Base-by-base conservation (phyloP, 2,113 vertebrate genomes). In the Calidris pygmaea region DNA sequence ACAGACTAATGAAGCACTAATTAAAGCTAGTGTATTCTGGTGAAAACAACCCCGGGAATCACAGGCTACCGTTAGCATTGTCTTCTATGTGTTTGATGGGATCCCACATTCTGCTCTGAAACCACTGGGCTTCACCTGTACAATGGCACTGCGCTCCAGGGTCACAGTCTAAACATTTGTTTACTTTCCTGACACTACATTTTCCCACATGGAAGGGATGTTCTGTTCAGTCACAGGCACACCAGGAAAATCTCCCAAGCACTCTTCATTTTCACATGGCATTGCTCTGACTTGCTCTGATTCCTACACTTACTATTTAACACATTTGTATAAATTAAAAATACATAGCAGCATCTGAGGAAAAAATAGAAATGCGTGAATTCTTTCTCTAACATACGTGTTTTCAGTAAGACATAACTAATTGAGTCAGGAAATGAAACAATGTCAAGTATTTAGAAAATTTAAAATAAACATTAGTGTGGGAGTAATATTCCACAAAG, bases 401-500 rank as follows among this genome's bases (percentile, higher is more conserved):
- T n/a, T 95, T 94, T 79, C 55, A 90, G 4, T 10, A 76, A 66
- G 32, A 70, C 16, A 5, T 19, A 84, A 87, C 27, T 56, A 78
- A 85, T 3, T 82, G 55, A 88, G 23, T 94, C 53, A 63, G 58
- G 12, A 91, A 79, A 85, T 79, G 8, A 90, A 87, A 45, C 30
- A 20, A 15, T 59, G 43, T 35, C 43, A 34, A 77, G 26, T 55
- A 92, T 71, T 81, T 84, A 75, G 56, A 87, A 95, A 89, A 77
- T 39, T n/a, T 59, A 70, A 90, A 91, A 92, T 66, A 76, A 85
- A 93, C 47, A 34, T 30, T 81, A 56, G 15, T 34, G 52, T 89
- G 80, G 86, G 80, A 95, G 86, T 67, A 87, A 48, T 59, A 78
- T 48, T 95, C 18, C 56, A 89, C 60, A 90, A 77, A 88, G 70